phyloP scores from a whole-genome alignment of 1,140 invertebrate genomes.

The Phenacoccus solenopsis region DNA sequence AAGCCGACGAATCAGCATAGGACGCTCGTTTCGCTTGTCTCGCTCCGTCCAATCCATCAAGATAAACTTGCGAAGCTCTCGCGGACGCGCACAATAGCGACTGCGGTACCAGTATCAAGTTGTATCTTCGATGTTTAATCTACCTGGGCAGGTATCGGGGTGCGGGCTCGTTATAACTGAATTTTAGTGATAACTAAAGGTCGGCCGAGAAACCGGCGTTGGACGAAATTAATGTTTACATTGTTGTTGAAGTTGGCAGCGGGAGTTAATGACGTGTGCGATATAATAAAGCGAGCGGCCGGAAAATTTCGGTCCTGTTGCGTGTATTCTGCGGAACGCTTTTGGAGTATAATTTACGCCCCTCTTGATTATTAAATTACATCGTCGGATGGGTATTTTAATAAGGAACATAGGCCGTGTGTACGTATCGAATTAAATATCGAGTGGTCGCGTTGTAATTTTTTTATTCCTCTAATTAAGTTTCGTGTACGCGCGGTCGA shows the following conservation, averaged over 20 bases:
- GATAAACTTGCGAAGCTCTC: too few relatives aligned
- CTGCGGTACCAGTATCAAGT: background rate
- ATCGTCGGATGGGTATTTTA: background rate
- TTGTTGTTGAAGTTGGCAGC: background rate
- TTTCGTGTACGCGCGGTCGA: background rate
- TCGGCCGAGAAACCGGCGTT: background rate
- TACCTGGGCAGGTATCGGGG: background rate
- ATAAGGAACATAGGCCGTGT: background rate
- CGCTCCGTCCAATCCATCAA: constrained; percentile 1
- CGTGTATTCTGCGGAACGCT: background rate
- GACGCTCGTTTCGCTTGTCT: too few relatives aligned
- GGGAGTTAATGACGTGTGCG: background rate
- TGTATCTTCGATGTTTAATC: constrained; percentile 2
- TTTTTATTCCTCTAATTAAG: background rate
- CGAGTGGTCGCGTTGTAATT: background rate
- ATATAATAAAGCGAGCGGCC: background rate
- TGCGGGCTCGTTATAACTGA: background rate
- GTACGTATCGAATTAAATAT: background rate
- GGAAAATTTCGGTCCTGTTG: background rate
- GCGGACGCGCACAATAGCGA: too few relatives aligned
- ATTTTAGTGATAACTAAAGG: constrained; percentile 2
- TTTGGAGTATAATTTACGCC: background rate
- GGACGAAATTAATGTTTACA: background rate
- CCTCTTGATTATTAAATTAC: background rate
- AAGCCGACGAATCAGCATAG: too few relatives aligned